Conservation (phyloP, 2,888 invertebrate species). For the Marronus borbonicus region DNA sequence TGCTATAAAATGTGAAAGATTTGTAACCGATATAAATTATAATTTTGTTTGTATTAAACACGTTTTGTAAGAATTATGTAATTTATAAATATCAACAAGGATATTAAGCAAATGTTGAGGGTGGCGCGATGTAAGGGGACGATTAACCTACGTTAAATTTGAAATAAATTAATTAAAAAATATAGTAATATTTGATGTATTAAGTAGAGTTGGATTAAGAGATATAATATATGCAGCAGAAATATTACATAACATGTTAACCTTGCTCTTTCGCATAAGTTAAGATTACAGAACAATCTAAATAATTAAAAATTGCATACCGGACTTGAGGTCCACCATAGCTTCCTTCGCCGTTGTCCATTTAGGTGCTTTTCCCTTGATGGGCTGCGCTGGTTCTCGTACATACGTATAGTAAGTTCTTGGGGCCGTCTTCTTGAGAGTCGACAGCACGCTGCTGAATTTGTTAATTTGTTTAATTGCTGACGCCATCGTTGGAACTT, state of each 20-base stretch:
- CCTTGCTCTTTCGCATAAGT: constrained; percentile 17
- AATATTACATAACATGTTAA: constrained; percentile 40
- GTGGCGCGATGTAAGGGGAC: background rate
- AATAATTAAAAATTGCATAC: constrained; percentile 69
- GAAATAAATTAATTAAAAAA: background rate
- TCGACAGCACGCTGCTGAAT: constrained; percentile 61
- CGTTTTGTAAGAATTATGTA: constrained; percentile 8
- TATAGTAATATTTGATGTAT: background rate
- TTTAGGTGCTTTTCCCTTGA: constrained; percentile 81
- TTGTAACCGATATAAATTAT: too few relatives aligned
- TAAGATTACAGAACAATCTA: background rate
- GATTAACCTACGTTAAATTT: background rate
- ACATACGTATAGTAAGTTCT: constrained; percentile 84
- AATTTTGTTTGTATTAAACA: background rate
- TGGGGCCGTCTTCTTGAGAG: constrained; percentile 63
- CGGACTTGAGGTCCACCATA: constrained; percentile 85
- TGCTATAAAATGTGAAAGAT: too few relatives aligned
- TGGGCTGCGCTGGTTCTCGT: constrained; percentile 86
- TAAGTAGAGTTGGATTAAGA: background rate
- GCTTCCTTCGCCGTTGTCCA: constrained; percentile 84
- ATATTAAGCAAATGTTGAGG: background rate
- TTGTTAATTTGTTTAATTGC: constrained; percentile 61
- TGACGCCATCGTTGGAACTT: constrained; percentile 61
- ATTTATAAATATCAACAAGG: background rate
- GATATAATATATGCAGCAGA: background rate